Base-by-base conservation (phyloP, 2,113 vertebrate species). In the Apteryx owenii region DNA sequence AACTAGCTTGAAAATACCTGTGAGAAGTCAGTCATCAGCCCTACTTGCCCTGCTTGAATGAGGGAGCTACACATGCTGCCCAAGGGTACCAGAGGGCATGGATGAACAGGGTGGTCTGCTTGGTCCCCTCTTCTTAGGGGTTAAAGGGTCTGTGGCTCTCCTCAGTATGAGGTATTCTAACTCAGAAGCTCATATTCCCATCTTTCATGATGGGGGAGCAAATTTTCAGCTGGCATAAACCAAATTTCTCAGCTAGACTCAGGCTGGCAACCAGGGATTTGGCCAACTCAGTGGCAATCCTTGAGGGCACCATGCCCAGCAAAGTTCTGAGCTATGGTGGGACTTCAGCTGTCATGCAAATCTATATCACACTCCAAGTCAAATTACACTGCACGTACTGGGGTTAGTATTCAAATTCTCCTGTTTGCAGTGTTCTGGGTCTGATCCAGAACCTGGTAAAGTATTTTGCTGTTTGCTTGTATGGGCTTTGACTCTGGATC, bases 21-120 rank as follows among this genome's bases (percentile, higher is more conserved):
- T 75, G 75, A 70, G 78, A 36, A 73, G 38, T 28, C 46, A n/a
- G 10, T 79, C 16, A 36, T 17, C 77, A 81, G 23, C 33, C 10
- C 5, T 14, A 0, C 1, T 46, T 12, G 10, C 10, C 31, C n/a
- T 10, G 25, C 26, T 5, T 3, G 38, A 29, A 46, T 6, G 15
- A 76, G 44, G 28, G 36, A 31, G 36, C 28, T 48, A 3, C 56
- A 3, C 6, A 3, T 10, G n/a, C 12, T 81, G 71, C 22, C 46
- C 64, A 50, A 68, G 12, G 38, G 50, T 46, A 7, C 53, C 4
- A 2, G 21, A 21, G 22, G 51, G 40, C 82, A 85, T 46, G 29
- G 12, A 4, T 40, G 3, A 50, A 12, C 64, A 60, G 46, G 19
- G 7, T 42, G 44, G 3, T 40, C 66, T 26, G 7, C n/a, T 73